Evolutionary conservation across 2,113 vertebrate species (phyloP).

Genomic region (Python bivittatus): DNA sequence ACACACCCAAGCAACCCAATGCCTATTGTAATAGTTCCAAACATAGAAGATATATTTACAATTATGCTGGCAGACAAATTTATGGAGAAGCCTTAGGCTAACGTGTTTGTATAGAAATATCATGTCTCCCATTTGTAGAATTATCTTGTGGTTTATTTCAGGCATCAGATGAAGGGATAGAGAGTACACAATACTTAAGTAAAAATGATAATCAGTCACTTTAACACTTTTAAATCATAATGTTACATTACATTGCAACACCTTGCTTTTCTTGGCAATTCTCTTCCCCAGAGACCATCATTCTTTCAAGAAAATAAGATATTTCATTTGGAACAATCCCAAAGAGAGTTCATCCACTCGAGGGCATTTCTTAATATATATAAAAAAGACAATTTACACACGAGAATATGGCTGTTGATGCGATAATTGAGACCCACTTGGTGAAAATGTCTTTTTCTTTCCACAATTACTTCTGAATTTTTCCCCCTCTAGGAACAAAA

Average conservation of each 20-base stretch:
- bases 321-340: slow-evolving; percentile 51
- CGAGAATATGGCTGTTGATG: slow-evolving; percentile 57
- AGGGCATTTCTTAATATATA: slow-evolving; percentile 31
- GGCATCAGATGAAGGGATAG: slow-evolving; percentile 48
- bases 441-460: slow-evolving; percentile 55
- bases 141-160: slow-evolving; percentile 40
- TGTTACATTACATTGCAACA: slow-evolving; percentile 46
- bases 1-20: background rate
- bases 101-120: slow-evolving; percentile 57
- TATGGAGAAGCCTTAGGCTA: slow-evolving; percentile 58
- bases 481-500: background rate
- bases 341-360: slow-evolving; percentile 47
- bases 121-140: slow-evolving; percentile 39
- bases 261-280: slow-evolving; percentile 53
- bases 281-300: slow-evolving; percentile 39
- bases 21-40: slow-evolving; percentile 40
- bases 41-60: slow-evolving; percentile 61
- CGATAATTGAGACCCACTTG: slow-evolving; percentile 58
- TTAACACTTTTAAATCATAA: slow-evolving; percentile 61
- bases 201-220: slow-evolving; percentile 58
- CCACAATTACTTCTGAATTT: slow-evolving; percentile 37
- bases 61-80: slow-evolving; percentile 68
- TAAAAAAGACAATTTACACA: slow-evolving; percentile 52
- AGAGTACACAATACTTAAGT: slow-evolving; percentile 55
- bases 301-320: slow-evolving; percentile 57